Evolutionary conservation across 2,888 invertebrate genomes (phyloP), one percentile per base, ranked within the genome.

Genomic region (Digitonthophagus gazella): DNA sequence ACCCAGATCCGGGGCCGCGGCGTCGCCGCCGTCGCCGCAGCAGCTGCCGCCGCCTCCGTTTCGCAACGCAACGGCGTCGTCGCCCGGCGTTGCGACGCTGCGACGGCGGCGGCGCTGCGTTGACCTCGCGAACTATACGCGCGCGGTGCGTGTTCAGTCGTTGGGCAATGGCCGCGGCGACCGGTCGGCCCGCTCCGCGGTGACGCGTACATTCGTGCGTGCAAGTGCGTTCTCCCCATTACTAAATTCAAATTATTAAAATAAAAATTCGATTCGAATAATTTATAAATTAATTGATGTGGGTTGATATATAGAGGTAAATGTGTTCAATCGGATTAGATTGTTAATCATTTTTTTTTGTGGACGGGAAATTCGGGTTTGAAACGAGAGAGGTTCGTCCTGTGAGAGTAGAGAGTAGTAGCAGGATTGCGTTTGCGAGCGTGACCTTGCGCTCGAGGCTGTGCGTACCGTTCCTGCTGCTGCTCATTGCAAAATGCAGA

Each of bases 1-100:
- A 77, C 78, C 78, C 72, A 77, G 75, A 76, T 76, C 68, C 64
- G 58, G 58, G 44, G 20, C 44, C 68, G 16, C 18, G 54, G 58
- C 54, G 20, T 15, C 20, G 15, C 54, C 58, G 54, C 65, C 20
- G 58, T 57, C 64, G 68, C 68, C 58, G 64, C 68, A 68, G 58
- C 28, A 57, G 16, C 16, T 14, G 15, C 14, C 16, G 20, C 61
- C 20, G 20, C 20, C 61, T 61, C 61, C 65, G n/a, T 19, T 16
- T 65, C 65, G 54, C 65, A 19, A 65, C 56, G 28, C 28, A 44
- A 44, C 28, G 58, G 28, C 67, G 58, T 20, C 8, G 56, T 20
- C 20, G 55, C 67, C 11, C 55, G 15, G 61, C 54, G 65, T 65
- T 55, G 18, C 15, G 56, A 18, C 70, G 66, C 56, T 65, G 67